Percentiles rank a stretch among this genome's conserved stretches.
These are phyloP conservation scores for Thamnaconus septentrionalis DNA, from an alignment of 2,113 vertebrate genomes.

Conservation along the genomic window DNA sequence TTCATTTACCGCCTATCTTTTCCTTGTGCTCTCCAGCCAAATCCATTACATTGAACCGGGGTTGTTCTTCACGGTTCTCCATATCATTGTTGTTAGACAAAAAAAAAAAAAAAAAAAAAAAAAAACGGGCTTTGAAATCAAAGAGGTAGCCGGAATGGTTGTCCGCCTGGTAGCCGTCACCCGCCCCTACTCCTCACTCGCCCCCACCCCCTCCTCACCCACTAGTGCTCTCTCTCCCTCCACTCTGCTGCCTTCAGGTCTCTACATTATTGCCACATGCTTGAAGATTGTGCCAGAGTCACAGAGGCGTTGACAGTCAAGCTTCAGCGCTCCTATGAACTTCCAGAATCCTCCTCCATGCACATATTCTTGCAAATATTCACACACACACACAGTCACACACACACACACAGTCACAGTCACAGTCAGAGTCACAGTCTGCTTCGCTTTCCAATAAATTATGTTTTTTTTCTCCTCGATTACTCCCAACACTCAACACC, in stretches of 20 bases:
- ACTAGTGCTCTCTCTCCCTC: not conserved
- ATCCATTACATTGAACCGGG: not conserved
- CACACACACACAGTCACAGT: too few species aligned
- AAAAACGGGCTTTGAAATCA: slow-evolving; percentile 8
- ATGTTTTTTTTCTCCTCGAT: slow-evolving; percentile 36
- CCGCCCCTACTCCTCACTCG: slow-evolving; percentile 14
- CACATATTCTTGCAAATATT: slow-evolving; percentile 2
- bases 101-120: too few species aligned
- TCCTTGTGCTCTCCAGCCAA: not conserved
- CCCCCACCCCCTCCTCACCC: slow-evolving; percentile 27
- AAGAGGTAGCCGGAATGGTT: not conserved
- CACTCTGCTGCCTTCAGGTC: not conserved
- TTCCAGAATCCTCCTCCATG: slow-evolving; percentile 27
- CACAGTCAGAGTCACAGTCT: too few species aligned
- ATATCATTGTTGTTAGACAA: not conserved
- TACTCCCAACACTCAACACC: slow-evolving; percentile 22
- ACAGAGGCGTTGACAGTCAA: slow-evolving; percentile 40
- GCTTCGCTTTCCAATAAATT: slow-evolving; percentile 5
- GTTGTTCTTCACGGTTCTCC: not conserved
- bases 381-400: slow-evolving; percentile 1
- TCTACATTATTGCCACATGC: slow-evolving; percentile 48
- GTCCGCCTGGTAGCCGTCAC: not conserved
- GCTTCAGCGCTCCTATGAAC: slow-evolving; percentile 30
- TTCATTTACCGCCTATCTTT: not conserved
- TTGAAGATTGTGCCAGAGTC: slow-evolving; percentile 43